Conservation (phyloP, 2,888 invertebrate species). For the Gnatocerus cornutus region DNA sequence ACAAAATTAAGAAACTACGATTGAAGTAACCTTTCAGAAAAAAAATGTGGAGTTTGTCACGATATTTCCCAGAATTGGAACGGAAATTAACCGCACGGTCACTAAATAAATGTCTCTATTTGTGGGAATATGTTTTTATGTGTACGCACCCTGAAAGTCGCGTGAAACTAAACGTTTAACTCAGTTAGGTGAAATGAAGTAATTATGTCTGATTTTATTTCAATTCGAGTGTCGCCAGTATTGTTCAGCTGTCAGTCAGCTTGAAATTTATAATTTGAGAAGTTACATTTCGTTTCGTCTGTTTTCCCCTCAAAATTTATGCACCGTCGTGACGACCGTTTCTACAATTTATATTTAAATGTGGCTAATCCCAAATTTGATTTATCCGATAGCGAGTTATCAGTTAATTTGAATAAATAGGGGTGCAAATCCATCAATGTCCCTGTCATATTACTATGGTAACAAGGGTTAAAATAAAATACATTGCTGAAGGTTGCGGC, state of each 20-base stretch:
- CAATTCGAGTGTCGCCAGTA: neutral
- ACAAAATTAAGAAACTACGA: neutral
- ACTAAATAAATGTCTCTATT: constrained; percentile 42
- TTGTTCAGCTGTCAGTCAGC: too few relatives aligned
- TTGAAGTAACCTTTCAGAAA: neutral
- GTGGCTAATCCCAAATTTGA: constrained; percentile 51
- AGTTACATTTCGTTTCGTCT: constrained; percentile 38
- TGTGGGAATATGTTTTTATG: constrained; percentile 11
- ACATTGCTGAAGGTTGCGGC: constrained; percentile 21
- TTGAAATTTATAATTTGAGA: constrained; percentile 46
- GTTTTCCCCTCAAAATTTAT: constrained; percentile 41
- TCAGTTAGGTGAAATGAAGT: constrained; percentile 43
- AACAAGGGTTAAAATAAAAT: constrained; percentile 38
- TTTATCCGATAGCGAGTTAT: constrained; percentile 55
- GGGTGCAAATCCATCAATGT: constrained; percentile 58
- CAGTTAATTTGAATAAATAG: constrained; percentile 55
- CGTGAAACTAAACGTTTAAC: constrained; percentile 41
- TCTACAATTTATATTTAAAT: constrained; percentile 52
- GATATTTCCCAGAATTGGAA: constrained; percentile 41
- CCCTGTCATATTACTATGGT: constrained; percentile 55
- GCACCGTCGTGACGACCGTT: constrained; percentile 42
- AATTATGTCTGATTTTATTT: constrained; percentile 39
- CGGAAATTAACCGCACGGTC: constrained; percentile 43
- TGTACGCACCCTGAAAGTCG: constrained; percentile 27
- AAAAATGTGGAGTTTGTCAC: constrained; percentile 33